Percentiles rank a stretch among this genome's conserved stretches.
Conservation (phyloP, 2,888 invertebrate species). For the Graphium colonna region DNA sequence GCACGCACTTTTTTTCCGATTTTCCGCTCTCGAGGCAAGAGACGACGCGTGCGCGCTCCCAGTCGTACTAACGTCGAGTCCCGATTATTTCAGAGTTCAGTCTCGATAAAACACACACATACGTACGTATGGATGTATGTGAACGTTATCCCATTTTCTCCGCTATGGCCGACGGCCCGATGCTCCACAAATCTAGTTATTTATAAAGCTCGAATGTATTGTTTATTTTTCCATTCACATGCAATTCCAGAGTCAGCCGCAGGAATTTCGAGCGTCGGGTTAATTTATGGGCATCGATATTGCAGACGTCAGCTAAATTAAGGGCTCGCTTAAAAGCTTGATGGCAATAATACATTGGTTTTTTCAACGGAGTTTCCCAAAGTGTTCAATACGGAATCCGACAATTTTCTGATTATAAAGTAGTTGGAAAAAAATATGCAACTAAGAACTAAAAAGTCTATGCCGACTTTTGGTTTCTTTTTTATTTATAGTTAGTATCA, state of each 20-base stretch:
- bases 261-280: conserved; percentile 34
- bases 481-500: too few relatives aligned
- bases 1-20: neutral
- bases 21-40: neutral
- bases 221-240: conserved; percentile 43
- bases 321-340: conserved; percentile 20
- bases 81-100: conserved; percentile 52
- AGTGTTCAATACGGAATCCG: too few relatives aligned
- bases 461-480: too few relatives aligned
- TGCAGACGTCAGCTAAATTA: conserved; percentile 18
- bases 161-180: conserved; percentile 49
- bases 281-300: conserved; percentile 31
- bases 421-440: too few relatives aligned
- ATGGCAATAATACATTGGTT: conserved; percentile 5
- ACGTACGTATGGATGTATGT: conserved; percentile 29
- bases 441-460: too few relatives aligned
- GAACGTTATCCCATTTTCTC: conserved; percentile 49
- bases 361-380: neutral
- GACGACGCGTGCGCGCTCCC: conserved; percentile 26
- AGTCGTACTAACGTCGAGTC: conserved; percentile 38
- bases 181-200: conserved; percentile 67
- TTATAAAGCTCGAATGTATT: conserved; percentile 47
- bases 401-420: too few relatives aligned
- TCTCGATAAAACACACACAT: conserved; percentile 27
- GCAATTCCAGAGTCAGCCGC: conserved; percentile 44